Percentiles rank a stretch among this genome's conserved stretches.
These are phyloP conservation scores for Metaphire vulgaris DNA, from an alignment of 1,140 invertebrate species.

Conservation along the genomic window DNA sequence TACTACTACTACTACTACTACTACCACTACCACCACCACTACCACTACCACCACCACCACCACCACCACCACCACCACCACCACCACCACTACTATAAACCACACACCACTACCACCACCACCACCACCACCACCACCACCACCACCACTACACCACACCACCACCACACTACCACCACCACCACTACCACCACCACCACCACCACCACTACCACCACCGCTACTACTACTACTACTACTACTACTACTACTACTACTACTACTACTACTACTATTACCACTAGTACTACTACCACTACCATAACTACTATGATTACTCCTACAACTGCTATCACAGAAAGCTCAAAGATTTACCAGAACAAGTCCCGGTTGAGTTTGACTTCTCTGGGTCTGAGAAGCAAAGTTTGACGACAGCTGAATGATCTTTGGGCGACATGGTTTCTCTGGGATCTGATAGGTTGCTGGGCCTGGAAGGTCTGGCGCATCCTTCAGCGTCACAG, in stretches of 20 bases:
- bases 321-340: background rate
- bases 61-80: background rate
- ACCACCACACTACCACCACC: background rate
- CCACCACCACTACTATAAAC: background rate
- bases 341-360: conserved; percentile 34
- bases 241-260: conserved; percentile 2
- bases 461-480: conserved; percentile 42
- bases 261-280: background rate
- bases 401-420: conserved; percentile 42
- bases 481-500: conserved; percentile 36
- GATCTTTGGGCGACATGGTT: conserved; percentile 35
- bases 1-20: conserved; percentile 3
- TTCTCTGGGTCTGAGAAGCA: conserved; percentile 40
- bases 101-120: background rate
- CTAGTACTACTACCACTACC: background rate
- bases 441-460: conserved; percentile 43
- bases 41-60: background rate
- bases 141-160: background rate
- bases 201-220: background rate
- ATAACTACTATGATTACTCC: background rate
- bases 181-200: background rate
- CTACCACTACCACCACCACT: background rate
- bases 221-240: conserved; percentile 2
- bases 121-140: background rate
- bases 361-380: conserved; percentile 31